phyloP scores from a whole-genome alignment of 1,140 invertebrate species.

The Prorops nasuta region DNA sequence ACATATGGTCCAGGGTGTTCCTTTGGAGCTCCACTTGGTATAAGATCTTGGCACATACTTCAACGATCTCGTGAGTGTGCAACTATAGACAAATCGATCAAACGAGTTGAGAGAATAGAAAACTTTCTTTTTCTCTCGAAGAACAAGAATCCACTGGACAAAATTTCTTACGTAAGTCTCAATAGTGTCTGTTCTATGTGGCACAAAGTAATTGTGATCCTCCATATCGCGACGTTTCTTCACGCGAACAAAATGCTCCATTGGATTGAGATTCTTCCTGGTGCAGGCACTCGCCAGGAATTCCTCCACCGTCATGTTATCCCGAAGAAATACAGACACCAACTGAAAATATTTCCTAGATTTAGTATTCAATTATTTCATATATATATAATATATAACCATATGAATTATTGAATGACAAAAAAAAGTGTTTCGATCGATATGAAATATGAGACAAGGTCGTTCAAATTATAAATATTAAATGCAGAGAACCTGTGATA shows the following conservation, averaged over 20 bases:
- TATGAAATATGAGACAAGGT: too few species aligned
- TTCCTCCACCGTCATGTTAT: slow-evolving; percentile 92
- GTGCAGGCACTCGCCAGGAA: slow-evolving; percentile 89
- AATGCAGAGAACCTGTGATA: too few species aligned
- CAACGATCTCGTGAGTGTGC: slow-evolving; percentile 92
- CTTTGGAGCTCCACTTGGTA: slow-evolving; percentile 94
- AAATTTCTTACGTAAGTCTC: slow-evolving; percentile 82
- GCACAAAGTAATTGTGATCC: slow-evolving; percentile 94
- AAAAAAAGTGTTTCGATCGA: too few species aligned
- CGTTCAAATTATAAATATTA: too few species aligned
- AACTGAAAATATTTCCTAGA: slow-evolving; percentile 60
- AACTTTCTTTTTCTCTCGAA: slow-evolving; percentile 2
- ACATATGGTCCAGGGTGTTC: slow-evolving; percentile 88
- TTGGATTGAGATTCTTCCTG: slow-evolving; percentile 84
- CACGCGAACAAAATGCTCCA: slow-evolving; percentile 93
- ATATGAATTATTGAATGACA: too few species aligned
- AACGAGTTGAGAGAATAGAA: slow-evolving; percentile 24
- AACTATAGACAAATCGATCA: slow-evolving; percentile 61
- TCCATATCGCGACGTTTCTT: slow-evolving; percentile 93
- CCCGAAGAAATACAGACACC: slow-evolving; percentile 81
- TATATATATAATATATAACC: too few species aligned
- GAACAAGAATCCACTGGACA: background rate
- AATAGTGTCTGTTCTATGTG: slow-evolving; percentile 86
- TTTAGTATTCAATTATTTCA: too few species aligned
- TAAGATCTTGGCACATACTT: slow-evolving; percentile 94